These are phyloP conservation scores for Lepidostoma basale DNA, from an alignment of 1,140 invertebrate genomes.

Conservation along the genomic window DNA sequence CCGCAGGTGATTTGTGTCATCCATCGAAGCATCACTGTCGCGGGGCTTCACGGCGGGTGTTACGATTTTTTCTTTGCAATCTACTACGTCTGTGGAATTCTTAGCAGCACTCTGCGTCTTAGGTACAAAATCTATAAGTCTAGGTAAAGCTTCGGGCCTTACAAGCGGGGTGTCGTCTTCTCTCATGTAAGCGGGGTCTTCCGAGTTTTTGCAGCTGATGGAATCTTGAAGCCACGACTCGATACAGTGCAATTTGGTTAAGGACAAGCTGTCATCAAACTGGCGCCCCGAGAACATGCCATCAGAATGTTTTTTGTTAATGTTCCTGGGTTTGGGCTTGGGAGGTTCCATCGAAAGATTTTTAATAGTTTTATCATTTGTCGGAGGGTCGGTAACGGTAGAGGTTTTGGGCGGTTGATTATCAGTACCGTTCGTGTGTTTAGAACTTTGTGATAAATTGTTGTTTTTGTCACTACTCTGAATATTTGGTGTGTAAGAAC, in stretches of 20 bases:
- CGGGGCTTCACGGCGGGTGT: not conserved
- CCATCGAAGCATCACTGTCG: not conserved
- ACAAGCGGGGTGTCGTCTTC: slow-evolving; percentile 14
- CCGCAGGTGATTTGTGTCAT: slow-evolving; percentile 25
- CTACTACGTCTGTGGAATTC: slow-evolving; percentile 37
- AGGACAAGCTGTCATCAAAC: slow-evolving; percentile 54
- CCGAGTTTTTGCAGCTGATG: slow-evolving; percentile 35
- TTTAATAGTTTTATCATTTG: not conserved
- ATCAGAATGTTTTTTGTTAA: slow-evolving; percentile 40
- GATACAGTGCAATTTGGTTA: slow-evolving; percentile 60
- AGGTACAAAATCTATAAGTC: slow-evolving; percentile 72
- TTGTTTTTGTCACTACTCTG: slow-evolving; percentile 5
- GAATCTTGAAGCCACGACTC: slow-evolving; percentile 60
- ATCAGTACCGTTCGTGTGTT: not conserved
- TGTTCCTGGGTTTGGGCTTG: slow-evolving; percentile 42
- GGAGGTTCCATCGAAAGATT: slow-evolving; percentile 32
- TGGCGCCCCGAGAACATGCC: slow-evolving; percentile 21
- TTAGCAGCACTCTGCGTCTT: slow-evolving; percentile 56
- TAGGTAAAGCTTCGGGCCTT: slow-evolving; percentile 61
- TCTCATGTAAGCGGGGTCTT: slow-evolving; percentile 16
- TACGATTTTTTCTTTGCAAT: slow-evolving; percentile 39
- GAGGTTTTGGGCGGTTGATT: not conserved
- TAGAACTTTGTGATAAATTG: not conserved
- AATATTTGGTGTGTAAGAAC: not conserved
- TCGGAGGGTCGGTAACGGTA: not conserved